Evolutionary conservation across 2,113 vertebrate genomes (phyloP).

Genomic region (Clarias batrachus): DNA sequence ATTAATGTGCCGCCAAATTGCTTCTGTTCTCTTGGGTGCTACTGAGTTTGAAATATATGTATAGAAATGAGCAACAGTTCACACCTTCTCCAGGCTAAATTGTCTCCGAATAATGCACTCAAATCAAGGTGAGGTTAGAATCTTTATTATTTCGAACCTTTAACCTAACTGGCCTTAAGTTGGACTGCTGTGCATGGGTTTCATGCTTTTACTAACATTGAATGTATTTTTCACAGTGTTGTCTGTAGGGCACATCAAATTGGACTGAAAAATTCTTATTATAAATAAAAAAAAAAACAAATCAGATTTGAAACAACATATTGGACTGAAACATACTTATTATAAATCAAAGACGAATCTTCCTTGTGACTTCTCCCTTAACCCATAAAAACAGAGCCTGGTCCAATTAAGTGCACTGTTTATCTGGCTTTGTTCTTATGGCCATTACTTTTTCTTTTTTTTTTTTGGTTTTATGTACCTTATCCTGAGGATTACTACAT

Average conservation of each 20-base stretch:
- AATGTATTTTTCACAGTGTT: conserved; percentile 37
- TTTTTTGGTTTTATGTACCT: background rate
- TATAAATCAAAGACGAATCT: conserved; percentile 37
- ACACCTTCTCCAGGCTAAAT: conserved; percentile 24
- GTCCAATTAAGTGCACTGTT: background rate
- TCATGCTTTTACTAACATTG: background rate
- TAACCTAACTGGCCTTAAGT: background rate
- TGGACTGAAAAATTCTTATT: conserved; percentile 33
- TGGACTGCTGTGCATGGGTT: too few relatives aligned
- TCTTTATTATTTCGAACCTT: background rate
- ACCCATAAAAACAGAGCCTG: conserved; percentile 17
- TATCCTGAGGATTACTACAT: conserved; percentile 6
- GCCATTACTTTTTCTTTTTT: background rate
- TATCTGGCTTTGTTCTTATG: conserved; percentile 7
- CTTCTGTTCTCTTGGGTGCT: conserved; percentile 4
- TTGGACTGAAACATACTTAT: conserved; percentile 37
- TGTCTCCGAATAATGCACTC: conserved; percentile 24
- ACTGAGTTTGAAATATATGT: background rate
- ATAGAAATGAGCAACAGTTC: background rate
- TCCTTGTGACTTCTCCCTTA: conserved; percentile 26
- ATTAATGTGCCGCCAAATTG: background rate
- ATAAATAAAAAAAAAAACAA: conserved; percentile 19
- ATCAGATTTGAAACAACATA: conserved; percentile 19
- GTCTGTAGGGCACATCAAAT: conserved; percentile 34
- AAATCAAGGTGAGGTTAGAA: background rate